These are phyloP conservation scores for Geotrypetes seraphini DNA, from an alignment of 2,797 vertebrate species.

Conservation along the genomic window DNA sequence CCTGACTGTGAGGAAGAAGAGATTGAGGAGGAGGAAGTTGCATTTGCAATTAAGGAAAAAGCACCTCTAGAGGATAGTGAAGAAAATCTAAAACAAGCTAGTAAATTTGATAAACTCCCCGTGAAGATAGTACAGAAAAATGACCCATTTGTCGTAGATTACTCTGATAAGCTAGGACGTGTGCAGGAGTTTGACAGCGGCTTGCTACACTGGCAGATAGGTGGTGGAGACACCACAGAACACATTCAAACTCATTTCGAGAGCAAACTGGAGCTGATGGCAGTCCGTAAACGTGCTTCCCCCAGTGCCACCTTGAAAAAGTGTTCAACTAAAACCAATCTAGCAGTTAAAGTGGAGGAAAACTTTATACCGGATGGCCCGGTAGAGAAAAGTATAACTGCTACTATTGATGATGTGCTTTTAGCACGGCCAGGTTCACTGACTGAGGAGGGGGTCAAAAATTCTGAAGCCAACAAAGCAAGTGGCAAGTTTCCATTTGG, in stretches of 20 bases:
- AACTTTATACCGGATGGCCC: slow-evolving; percentile 31
- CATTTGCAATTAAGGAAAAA: slow-evolving; percentile 55
- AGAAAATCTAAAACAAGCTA: slow-evolving; percentile 76
- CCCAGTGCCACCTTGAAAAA: slow-evolving; percentile 42
- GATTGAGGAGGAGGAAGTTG: slow-evolving; percentile 63
- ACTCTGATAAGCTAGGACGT: slow-evolving; percentile 73
- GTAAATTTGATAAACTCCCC: slow-evolving; percentile 96
- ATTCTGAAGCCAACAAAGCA: slow-evolving; percentile 48
- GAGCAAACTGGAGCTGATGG: slow-evolving; percentile 68
- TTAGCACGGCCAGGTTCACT: slow-evolving; percentile 68
- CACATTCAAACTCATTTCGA: slow-evolving; percentile 98
- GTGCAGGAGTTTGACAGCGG: slow-evolving; percentile 93
- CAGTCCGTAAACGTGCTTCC: slow-evolving; percentile 55
- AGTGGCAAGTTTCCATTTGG: slow-evolving; percentile 57
- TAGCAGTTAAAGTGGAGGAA: slow-evolving; percentile 38
- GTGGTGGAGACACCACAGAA: slow-evolving; percentile 93
- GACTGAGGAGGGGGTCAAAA: slow-evolving; percentile 48
- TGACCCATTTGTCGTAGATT: slow-evolving; percentile 79
- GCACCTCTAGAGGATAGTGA: slow-evolving; percentile 50
- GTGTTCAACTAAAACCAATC: slow-evolving; percentile 34
- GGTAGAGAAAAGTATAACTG: slow-evolving; percentile 62
- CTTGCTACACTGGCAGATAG: slow-evolving; percentile 90
- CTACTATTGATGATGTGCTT: slow-evolving; percentile 81
- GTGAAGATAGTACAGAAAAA: slow-evolving; percentile 87
- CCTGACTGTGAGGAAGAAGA: slow-evolving; percentile 52